phyloP scores from a whole-genome alignment of 2,888 invertebrate genomes.

The Troides aeacus region DNA sequence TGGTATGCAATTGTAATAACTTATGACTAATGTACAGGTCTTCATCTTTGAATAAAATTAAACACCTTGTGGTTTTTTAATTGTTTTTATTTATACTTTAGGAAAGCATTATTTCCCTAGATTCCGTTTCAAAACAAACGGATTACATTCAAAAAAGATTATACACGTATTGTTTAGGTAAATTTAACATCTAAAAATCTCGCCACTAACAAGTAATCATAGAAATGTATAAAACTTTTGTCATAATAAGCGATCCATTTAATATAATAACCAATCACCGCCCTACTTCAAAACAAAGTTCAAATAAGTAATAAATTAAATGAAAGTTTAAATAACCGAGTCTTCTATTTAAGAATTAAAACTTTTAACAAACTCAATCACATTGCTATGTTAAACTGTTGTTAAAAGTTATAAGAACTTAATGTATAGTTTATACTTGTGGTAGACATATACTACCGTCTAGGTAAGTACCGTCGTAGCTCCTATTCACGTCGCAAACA shows the following conservation, averaged over 20 bases:
- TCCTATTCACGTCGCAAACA: no score
- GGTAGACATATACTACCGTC: no score
- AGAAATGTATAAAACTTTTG: conserved; percentile 73
- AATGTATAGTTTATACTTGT: no score
- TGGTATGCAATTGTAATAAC: no score
- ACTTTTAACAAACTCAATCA: no score
- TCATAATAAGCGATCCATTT: conserved; percentile 29
- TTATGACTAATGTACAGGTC: no score
- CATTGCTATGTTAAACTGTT: no score
- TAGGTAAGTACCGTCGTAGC: no score
- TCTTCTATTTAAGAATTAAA: neutral
- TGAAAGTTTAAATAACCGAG: neutral
- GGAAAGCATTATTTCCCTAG: conserved; percentile 64
- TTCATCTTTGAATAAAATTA: conserved; percentile 19
- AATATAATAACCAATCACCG: conserved; percentile 28
- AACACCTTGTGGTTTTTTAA: conserved; percentile 33
- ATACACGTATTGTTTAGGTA: conserved; percentile 55
- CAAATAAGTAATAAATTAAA: conserved; percentile 1
- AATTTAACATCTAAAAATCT: conserved; percentile 66
- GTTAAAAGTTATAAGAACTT: no score
- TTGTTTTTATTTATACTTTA: conserved; percentile 43
- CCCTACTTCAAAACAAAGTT: neutral
- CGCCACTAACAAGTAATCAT: conserved; percentile 63
- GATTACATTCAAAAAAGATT: conserved; percentile 51
- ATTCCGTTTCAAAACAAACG: conserved; percentile 64